These are phyloP conservation scores for Macrotus californicus DNA, from an alignment of 2,113 vertebrate genomes.

Conservation along the genomic window DNA sequence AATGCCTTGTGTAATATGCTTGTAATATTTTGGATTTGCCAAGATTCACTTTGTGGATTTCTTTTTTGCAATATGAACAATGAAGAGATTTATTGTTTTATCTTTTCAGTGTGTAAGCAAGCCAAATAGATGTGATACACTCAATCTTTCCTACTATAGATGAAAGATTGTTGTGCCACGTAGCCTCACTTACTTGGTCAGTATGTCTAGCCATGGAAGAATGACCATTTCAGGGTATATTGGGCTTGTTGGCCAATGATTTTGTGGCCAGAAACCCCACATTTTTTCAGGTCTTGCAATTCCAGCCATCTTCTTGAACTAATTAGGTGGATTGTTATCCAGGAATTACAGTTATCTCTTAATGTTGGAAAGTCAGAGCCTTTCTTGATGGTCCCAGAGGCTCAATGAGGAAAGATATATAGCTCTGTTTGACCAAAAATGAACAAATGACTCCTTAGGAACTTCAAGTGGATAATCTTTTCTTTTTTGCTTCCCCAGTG, in stretches of 20 bases:
- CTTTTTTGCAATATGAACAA: neutral
- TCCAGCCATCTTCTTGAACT: conserved; percentile 2
- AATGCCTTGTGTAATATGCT: neutral
- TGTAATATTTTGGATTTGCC: neutral
- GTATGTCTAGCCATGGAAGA: neutral
- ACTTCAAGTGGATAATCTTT: neutral
- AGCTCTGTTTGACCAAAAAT: neutral
- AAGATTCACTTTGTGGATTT: neutral
- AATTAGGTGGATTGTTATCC: conserved; percentile 14
- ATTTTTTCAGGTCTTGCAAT: neutral
- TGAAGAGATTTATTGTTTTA: neutral
- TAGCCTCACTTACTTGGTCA: neutral
- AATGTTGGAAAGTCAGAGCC: neutral
- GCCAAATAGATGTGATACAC: neutral
- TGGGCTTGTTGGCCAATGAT: neutral
- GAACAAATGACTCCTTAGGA: conserved; percentile 8
- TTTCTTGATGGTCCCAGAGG: neutral
- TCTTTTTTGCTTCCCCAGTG: neutral
- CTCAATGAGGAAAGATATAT: conserved; percentile 14
- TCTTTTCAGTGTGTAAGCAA: neutral
- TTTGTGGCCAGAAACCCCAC: neutral
- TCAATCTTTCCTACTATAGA: neutral
- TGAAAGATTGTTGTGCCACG: neutral
- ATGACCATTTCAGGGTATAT: neutral
- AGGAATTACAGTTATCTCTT: neutral